Conservation (phyloP, 2,113 vertebrate species). For the Vicugna pacos region DNA sequence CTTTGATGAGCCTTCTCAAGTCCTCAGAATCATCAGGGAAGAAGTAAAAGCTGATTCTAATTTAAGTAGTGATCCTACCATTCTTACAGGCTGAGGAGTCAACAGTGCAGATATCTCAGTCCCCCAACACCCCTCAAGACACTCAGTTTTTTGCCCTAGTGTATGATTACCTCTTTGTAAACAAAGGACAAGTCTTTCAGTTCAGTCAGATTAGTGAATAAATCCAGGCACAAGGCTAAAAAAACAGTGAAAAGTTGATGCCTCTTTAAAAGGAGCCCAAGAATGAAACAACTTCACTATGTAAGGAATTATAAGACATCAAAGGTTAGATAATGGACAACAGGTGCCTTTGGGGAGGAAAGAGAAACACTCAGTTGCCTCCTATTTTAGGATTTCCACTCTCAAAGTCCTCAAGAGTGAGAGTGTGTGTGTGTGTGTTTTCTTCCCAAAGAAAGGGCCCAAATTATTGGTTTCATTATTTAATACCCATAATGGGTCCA, state of each 20-base stretch:
- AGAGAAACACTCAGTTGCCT: conserved; percentile 49
- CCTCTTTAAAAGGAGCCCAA: conserved; percentile 59
- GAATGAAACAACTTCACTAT: conserved; percentile 69
- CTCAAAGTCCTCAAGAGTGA: conserved; percentile 27
- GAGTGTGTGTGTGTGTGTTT: not conserved
- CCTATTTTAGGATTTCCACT: conserved; percentile 75
- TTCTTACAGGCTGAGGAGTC: not conserved
- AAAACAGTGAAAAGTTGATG: conserved; percentile 55
- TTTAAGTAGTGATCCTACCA: not conserved
- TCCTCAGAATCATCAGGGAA: not conserved
- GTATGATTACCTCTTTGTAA: not conserved
- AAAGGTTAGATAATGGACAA: conserved; percentile 77
- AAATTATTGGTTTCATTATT: conserved; percentile 11
- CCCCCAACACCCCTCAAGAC: not conserved
- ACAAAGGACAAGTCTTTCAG: not conserved
- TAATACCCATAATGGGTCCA: conserved; percentile 14
- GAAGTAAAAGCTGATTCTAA: conserved; percentile 2
- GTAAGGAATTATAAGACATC: conserved; percentile 68
- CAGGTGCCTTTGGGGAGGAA: conserved; percentile 73
- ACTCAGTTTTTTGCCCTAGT: not conserved
- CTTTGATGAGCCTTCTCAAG: not conserved
- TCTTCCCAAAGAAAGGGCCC: not conserved
- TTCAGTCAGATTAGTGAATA: not conserved
- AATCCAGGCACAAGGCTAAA: not conserved
- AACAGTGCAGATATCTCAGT: not conserved